A percentile compares a stretch with the other conserved stretches of the same genome.
These are phyloP conservation scores for Festucalex cinctus DNA, from an alignment of 2,113 vertebrate genomes.

Conservation along the genomic window DNA sequence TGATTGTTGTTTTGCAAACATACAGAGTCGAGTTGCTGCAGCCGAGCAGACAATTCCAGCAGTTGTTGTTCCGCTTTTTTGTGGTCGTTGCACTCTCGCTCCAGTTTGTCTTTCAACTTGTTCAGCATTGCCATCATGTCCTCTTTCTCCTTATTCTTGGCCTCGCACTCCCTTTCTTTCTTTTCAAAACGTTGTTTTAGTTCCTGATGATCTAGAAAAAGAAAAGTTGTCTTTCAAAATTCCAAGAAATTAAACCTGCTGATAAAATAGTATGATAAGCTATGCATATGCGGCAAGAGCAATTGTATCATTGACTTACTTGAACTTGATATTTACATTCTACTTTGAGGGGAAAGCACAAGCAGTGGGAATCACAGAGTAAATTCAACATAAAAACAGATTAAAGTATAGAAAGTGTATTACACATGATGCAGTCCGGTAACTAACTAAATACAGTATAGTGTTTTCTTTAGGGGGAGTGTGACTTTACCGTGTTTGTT, in stretches of 20 bases:
- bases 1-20: constrained; percentile 13
- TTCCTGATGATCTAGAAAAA: constrained; percentile 81
- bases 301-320: no score
- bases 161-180: constrained; percentile 91
- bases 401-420: no score
- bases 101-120: constrained; percentile 95
- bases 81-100: constrained; percentile 84
- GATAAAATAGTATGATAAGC: background rate
- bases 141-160: constrained; percentile 93
- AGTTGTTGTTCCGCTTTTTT: constrained; percentile 86
- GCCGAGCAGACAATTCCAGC: constrained; percentile 77
- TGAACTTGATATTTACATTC: no score
- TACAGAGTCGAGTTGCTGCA: constrained; percentile 87
- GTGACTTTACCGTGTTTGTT: no score
- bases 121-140: constrained; percentile 93
- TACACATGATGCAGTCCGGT: no score
- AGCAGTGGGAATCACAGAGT: no score
- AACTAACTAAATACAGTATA: no score
- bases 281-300: no score
- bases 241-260: background rate
- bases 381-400: no score
- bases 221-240: background rate
- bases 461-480: no score
- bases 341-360: no score
- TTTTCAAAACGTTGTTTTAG: constrained; percentile 92